Conservation (phyloP, 1,140 invertebrate genomes). For the Pseudachorutes palmiensis region DNA sequence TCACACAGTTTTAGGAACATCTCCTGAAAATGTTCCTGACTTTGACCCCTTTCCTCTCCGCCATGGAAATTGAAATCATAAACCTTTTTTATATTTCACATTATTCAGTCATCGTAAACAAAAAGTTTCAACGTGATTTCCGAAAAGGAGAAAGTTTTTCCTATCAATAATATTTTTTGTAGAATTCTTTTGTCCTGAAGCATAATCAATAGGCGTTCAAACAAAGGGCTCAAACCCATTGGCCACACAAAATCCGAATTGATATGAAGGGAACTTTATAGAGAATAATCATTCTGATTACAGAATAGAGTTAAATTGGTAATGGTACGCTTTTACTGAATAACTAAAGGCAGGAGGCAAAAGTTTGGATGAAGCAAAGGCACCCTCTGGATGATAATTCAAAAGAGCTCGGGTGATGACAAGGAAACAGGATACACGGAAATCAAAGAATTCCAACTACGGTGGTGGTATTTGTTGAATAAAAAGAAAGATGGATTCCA, state of each 20-base stretch:
- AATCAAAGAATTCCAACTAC: slow-evolving; percentile 21
- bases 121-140: not conserved
- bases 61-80: not conserved
- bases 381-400: not conserved
- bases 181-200: too few species aligned
- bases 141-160: not conserved
- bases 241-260: too few species aligned
- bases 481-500: not conserved
- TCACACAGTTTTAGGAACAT: not conserved
- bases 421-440: slow-evolving; percentile 24
- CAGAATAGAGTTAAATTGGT: too few species aligned
- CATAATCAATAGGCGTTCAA: too few species aligned
- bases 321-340: not conserved
- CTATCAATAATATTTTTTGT: too few species aligned
- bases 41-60: not conserved
- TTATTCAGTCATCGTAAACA: not conserved
- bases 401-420: not conserved
- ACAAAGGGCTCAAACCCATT: too few species aligned
- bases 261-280: too few species aligned
- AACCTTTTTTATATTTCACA: not conserved
- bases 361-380: not conserved
- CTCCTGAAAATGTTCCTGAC: not conserved
- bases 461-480: not conserved
- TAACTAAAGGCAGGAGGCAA: not conserved
- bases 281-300: too few species aligned